Conservation (phyloP, 2,113 vertebrate species). For the Eulemur rufifrons region DNA sequence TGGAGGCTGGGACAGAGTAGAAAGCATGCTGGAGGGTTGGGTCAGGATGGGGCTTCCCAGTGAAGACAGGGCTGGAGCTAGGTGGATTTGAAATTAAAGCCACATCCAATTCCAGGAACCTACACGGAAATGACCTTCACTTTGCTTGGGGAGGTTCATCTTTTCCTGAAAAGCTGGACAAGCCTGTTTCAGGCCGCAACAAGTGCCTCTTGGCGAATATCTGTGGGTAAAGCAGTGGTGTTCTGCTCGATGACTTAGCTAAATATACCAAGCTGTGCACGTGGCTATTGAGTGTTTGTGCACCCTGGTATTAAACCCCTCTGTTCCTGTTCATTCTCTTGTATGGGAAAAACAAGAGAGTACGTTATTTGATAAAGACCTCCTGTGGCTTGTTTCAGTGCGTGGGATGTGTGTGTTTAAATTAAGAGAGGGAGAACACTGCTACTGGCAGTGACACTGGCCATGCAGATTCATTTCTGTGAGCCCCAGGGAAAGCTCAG, state of each 20-base stretch:
- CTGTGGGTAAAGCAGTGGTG: background rate
- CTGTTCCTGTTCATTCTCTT: background rate
- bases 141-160: background rate
- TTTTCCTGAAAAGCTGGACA: constrained; percentile 70
- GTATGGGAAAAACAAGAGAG: background rate
- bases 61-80: background rate
- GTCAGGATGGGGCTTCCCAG: background rate
- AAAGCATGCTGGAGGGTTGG: background rate
- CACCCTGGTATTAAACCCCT: background rate
- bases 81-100: background rate
- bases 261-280: background rate
- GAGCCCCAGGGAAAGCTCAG: background rate
- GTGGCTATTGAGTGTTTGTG: background rate
- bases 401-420: background rate
- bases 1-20: too few species aligned
- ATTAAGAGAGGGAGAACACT: background rate
- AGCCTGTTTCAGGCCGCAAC: constrained; percentile 61
- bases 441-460: too few species aligned
- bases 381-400: background rate
- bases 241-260: constrained; percentile 11
- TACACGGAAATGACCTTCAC: background rate
- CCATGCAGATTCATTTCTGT: background rate
- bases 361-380: background rate
- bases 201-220: constrained; percentile 43
- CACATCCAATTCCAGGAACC: background rate